A percentile compares a stretch with the other conserved stretches of the same genome.
phyloP scores from a whole-genome alignment of 2,113 vertebrate genomes.

The Parotia lawesii region DNA sequence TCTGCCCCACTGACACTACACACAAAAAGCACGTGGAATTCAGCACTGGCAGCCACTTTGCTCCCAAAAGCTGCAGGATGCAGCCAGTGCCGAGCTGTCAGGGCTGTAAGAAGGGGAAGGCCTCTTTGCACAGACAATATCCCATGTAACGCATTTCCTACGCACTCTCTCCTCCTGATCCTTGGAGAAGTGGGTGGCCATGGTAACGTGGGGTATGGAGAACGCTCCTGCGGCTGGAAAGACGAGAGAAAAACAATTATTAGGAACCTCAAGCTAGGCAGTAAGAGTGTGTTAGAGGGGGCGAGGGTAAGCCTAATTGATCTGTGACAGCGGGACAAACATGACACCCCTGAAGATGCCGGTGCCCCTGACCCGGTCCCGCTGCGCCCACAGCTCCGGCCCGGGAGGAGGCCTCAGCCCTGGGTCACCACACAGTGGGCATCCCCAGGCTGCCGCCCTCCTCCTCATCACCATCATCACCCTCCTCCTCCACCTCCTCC shows the following conservation, averaged over 20 bases:
- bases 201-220: conserved; percentile 37
- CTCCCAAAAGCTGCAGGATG: neutral
- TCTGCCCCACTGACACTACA: rapidly evolving
- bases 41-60: neutral
- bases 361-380: neutral
- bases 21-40: neutral
- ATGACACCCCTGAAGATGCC: neutral
- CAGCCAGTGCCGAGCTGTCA: rapidly evolving
- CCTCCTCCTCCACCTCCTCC: neutral
- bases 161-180: conserved; percentile 73
- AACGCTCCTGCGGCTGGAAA: conserved; percentile 42
- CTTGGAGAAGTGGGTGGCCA: conserved; percentile 67
- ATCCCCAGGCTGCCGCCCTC: neutral
- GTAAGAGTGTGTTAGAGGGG: too few species aligned
- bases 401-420: neutral
- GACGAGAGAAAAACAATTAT: conserved; percentile 23
- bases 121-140: neutral
- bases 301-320: rapidly evolving
- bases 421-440: rapidly evolving
- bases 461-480: neutral
- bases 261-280: neutral
- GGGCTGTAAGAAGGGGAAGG: neutral
- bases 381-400: neutral
- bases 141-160: neutral
- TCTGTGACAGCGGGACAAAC: neutral